These are phyloP conservation scores for Orthonyx spaldingii DNA, from an alignment of 2,113 vertebrate species.

Conservation along the genomic window DNA sequence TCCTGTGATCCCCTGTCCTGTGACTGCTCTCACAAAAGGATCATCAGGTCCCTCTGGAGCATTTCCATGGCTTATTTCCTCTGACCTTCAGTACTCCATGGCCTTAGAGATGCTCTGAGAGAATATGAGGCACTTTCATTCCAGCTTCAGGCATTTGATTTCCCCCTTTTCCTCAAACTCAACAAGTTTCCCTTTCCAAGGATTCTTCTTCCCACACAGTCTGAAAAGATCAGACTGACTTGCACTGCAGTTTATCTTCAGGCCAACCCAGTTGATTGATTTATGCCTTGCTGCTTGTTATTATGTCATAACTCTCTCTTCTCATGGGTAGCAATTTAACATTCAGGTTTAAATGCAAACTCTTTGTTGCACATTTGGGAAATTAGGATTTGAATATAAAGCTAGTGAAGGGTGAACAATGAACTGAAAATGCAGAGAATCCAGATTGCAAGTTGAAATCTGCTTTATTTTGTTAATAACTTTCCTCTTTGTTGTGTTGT, in stretches of 20 bases:
- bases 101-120: not conserved
- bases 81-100: not conserved
- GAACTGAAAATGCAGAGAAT: not conserved
- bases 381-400: not conserved
- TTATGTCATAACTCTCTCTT: not conserved
- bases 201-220: not conserved
- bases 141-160: not conserved
- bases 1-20: accelerated
- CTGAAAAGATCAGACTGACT: not conserved
- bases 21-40: not conserved
- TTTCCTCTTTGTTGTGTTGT: not conserved
- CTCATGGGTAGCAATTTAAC: not conserved
- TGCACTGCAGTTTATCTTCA: not conserved
- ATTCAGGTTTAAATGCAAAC: not conserved
- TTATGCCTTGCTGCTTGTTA: not conserved
- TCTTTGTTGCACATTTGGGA: not conserved
- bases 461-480: not conserved
- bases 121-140: not conserved
- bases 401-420: not conserved
- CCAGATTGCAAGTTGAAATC: not conserved
- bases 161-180: not conserved
- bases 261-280: not conserved
- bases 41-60: not conserved
- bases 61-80: not conserved
- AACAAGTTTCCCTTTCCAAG: not conserved